These are phyloP conservation scores for Diadophis punctatus DNA, from an alignment of 2,113 vertebrate genomes.

Conservation along the genomic window DNA sequence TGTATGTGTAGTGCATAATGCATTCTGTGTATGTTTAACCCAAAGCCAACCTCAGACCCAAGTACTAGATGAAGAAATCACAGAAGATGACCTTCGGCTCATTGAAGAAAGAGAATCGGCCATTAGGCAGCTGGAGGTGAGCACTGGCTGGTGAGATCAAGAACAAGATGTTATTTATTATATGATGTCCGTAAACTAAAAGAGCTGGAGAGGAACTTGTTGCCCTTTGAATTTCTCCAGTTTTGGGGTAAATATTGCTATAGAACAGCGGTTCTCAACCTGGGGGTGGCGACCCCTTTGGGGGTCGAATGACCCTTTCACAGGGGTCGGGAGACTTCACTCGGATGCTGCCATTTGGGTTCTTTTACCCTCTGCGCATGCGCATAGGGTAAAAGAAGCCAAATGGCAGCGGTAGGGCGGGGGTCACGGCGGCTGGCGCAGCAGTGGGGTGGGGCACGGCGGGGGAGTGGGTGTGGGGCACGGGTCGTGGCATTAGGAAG, in stretches of 20 bases:
- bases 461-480: too few species aligned
- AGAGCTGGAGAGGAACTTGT: neutral
- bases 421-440: too few species aligned
- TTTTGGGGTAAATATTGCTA: neutral
- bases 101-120: slow-evolving; percentile 89
- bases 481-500: too few species aligned
- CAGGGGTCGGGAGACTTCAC: too few species aligned
- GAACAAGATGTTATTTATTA: neutral
- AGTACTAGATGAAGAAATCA: slow-evolving; percentile 84
- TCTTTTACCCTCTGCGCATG: too few species aligned
- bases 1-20: neutral
- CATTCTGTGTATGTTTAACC: neutral
- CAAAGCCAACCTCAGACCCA: slow-evolving; percentile 77
- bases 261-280: too few species aligned
- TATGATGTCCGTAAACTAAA: neutral
- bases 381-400: too few species aligned
- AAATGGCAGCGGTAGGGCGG: too few species aligned
- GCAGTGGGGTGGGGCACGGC: too few species aligned
- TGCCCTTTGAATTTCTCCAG: neutral
- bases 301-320: too few species aligned
- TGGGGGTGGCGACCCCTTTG: too few species aligned
- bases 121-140: slow-evolving; percentile 90
- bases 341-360: too few species aligned
- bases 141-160: neutral
- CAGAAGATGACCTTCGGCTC: slow-evolving; percentile 88